Conservation (phyloP, 1,140 invertebrate species). For the Microplitis demolitor region DNA sequence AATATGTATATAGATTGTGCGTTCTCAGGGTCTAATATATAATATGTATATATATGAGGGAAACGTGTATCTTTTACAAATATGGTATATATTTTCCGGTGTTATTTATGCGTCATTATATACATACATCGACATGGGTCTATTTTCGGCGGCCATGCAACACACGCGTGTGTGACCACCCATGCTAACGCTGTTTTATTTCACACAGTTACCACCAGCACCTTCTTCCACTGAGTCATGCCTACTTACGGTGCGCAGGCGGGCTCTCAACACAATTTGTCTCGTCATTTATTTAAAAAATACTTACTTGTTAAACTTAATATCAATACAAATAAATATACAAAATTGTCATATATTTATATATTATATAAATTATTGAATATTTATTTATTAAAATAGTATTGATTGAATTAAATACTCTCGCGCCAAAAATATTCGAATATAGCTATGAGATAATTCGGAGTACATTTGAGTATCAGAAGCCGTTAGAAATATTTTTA, state of each 20-base stretch:
- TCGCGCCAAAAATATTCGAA: too few relatives aligned
- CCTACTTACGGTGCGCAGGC: slow-evolving; percentile 25
- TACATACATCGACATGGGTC: background rate
- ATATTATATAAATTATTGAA: too few relatives aligned
- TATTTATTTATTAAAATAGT: too few relatives aligned
- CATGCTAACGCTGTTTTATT: slow-evolving; percentile 23
- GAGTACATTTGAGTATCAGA: too few relatives aligned
- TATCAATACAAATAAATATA: too few relatives aligned
- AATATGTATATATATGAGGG: background rate
- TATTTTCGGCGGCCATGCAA: slow-evolving; percentile 24
- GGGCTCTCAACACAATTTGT: background rate
- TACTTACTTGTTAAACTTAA: too few relatives aligned
- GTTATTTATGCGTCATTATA: slow-evolving; percentile 7
- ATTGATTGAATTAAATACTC: too few relatives aligned
- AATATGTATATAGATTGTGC: too few relatives aligned
- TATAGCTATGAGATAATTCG: too few relatives aligned
- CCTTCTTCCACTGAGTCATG: slow-evolving; percentile 31
- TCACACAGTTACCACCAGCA: slow-evolving; percentile 20
- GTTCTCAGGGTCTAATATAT: background rate
- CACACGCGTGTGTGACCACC: slow-evolving; percentile 14
- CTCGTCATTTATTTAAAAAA: slow-evolving; percentile 4
- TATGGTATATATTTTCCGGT: slow-evolving; percentile 25
- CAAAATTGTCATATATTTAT: too few relatives aligned
- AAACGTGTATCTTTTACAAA: background rate
- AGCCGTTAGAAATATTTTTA: too few relatives aligned